Percentiles rank a stretch among this genome's conserved stretches.
These are phyloP conservation scores for Taenaris catops DNA, from an alignment of 2,888 invertebrate species.

Conservation along the genomic window DNA sequence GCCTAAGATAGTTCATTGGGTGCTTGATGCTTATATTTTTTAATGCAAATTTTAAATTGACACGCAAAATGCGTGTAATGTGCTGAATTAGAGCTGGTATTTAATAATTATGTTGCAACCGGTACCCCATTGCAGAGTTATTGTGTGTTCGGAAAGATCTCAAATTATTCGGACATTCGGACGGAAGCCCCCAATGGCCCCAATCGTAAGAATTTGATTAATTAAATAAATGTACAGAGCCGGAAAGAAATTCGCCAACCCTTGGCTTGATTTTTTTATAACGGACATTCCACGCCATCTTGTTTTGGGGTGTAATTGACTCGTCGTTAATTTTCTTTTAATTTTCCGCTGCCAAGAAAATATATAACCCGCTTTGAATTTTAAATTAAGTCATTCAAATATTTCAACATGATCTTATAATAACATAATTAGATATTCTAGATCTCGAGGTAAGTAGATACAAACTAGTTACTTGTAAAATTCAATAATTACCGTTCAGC, in stretches of 20 bases:
- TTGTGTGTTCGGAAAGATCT: conserved; percentile 36
- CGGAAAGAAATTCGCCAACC: conserved; percentile 69
- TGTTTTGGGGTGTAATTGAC: conserved; percentile 64
- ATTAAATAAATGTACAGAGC: conserved; percentile 73
- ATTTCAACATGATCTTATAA: conserved; percentile 7
- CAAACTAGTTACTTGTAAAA: conserved; percentile 13
- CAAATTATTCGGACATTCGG: conserved; percentile 67
- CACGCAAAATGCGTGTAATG: too few species aligned
- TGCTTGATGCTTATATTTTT: too few species aligned
- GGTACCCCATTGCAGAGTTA: conserved; percentile 7
- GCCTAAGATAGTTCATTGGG: too few species aligned
- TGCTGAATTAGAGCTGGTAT: too few species aligned
- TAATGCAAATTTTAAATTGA: too few species aligned
- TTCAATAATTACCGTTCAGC: conserved; percentile 13
- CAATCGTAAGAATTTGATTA: conserved; percentile 75
- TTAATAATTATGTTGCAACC: conserved; percentile 3
- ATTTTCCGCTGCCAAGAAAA: conserved; percentile 34
- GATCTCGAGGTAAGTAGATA: conserved; percentile 11
- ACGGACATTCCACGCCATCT: conserved; percentile 62
- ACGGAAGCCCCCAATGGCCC: conserved; percentile 58
- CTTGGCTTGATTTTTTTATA: conserved; percentile 62
- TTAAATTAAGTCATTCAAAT: conserved; percentile 15
- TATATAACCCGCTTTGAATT: conserved; percentile 13
- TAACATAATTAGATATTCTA: conserved; percentile 3
- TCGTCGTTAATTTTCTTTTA: conserved; percentile 64